phyloP scores from a whole-genome alignment of 2,888 invertebrate species.

The Apotomis betuletana region DNA sequence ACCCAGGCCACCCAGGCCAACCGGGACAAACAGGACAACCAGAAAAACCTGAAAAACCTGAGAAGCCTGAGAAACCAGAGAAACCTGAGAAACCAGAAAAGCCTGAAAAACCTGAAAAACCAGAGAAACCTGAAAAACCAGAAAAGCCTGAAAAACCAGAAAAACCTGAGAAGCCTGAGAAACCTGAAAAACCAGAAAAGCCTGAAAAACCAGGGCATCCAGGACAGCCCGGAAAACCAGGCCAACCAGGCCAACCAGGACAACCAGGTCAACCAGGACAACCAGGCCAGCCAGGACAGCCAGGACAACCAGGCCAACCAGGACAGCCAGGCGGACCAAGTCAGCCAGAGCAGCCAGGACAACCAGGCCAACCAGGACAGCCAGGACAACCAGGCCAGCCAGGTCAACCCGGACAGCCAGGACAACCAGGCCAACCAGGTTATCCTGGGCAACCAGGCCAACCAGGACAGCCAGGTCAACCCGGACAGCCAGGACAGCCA shows the following conservation, averaged over 20 bases:
- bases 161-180: background rate
- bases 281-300: background rate
- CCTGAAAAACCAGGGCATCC: background rate
- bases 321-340: background rate
- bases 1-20: background rate
- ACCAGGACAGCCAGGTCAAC: background rate
- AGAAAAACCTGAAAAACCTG: background rate
- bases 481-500: background rate
- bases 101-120: background rate
- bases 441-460: background rate
- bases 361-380: background rate
- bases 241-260: background rate
- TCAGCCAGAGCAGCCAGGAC: background rate
- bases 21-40: background rate
- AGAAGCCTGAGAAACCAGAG: too few relatives aligned
- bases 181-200: background rate
- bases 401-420: background rate
- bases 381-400: slow-evolving; percentile 11
- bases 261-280: slow-evolving; percentile 12
- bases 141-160: background rate
- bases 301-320: background rate
- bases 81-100: too few relatives aligned
- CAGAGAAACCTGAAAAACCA: background rate
- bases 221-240: slow-evolving; percentile 1
- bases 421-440: background rate